These are phyloP conservation scores for Dolichotis patagonum DNA, from an alignment of 2,113 vertebrate genomes.

Conservation along the genomic window DNA sequence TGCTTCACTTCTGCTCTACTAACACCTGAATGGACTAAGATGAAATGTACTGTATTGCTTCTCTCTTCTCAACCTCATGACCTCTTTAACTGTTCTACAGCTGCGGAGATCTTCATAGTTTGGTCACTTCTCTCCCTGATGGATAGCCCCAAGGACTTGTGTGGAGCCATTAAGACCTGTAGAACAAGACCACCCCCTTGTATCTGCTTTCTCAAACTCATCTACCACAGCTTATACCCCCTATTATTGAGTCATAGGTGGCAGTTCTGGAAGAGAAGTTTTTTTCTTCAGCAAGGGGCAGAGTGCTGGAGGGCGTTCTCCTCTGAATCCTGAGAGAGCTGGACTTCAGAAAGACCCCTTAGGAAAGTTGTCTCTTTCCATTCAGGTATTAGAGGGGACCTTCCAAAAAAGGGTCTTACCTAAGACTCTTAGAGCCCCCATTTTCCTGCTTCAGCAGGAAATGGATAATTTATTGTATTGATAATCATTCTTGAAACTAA, in stretches of 20 bases:
- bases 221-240: background rate
- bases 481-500: constrained; percentile 78
- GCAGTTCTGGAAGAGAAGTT: background rate
- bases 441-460: constrained; percentile 64
- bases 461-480: constrained; percentile 82
- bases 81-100: background rate
- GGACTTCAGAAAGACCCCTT: background rate
- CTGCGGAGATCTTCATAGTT: background rate
- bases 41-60: constrained; percentile 60
- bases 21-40: constrained; percentile 13
- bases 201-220: background rate
- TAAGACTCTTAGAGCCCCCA: constrained; percentile 31
- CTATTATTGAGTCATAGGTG: background rate
- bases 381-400: constrained; percentile 45
- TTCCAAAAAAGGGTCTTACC: constrained; percentile 58
- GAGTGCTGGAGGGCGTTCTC: background rate
- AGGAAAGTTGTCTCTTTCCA: background rate
- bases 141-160: background rate
- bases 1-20: constrained; percentile 13
- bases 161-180: background rate
- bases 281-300: constrained; percentile 16
- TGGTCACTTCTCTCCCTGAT: background rate
- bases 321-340: background rate
- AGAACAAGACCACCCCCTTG: constrained; percentile 32
- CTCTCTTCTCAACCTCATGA: background rate